These are phyloP conservation scores for Caenorhabditis sinica DNA, from an alignment of 2,888 invertebrate genomes.

Conservation along the genomic window DNA sequence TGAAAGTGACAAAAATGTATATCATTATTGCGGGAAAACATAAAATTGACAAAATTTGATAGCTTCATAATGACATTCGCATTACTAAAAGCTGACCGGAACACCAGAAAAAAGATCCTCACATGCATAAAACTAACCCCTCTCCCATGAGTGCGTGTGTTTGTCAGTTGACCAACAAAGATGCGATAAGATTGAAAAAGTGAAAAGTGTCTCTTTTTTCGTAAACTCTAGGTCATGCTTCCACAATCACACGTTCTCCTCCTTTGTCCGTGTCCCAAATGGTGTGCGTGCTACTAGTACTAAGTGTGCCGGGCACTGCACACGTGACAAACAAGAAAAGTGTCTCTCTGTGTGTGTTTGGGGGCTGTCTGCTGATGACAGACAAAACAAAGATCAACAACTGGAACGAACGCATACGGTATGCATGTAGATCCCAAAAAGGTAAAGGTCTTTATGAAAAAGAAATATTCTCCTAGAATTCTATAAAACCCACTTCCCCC, in stretches of 20 bases:
- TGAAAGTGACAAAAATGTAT: no score
- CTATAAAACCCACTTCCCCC: no score
- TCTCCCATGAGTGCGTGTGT: no score
- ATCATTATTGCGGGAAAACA: no score
- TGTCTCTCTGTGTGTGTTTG: not conserved
- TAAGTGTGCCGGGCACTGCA: constrained; percentile 2
- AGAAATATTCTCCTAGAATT: no score
- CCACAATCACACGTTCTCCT: not conserved
- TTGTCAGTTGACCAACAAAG: no score
- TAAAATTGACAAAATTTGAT: no score
- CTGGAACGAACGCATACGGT: not conserved
- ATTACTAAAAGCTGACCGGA: not conserved
- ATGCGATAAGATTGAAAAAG: not conserved
- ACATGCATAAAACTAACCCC: no score
- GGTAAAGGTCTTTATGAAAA: no score
- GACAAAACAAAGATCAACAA: constrained; percentile 15
- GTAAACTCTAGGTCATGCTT: not conserved
- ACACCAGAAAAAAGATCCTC: not conserved
- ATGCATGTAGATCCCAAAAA: no score
- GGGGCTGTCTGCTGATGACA: not conserved
- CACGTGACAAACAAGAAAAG: constrained; percentile 53
- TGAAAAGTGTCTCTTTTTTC: not conserved
- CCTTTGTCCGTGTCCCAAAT: not conserved
- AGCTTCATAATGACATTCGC: not conserved
- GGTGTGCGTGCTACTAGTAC: constrained; percentile 3